phyloP scores from a whole-genome alignment of 1,140 invertebrate species.

The Eurosta solidaginis region DNA sequence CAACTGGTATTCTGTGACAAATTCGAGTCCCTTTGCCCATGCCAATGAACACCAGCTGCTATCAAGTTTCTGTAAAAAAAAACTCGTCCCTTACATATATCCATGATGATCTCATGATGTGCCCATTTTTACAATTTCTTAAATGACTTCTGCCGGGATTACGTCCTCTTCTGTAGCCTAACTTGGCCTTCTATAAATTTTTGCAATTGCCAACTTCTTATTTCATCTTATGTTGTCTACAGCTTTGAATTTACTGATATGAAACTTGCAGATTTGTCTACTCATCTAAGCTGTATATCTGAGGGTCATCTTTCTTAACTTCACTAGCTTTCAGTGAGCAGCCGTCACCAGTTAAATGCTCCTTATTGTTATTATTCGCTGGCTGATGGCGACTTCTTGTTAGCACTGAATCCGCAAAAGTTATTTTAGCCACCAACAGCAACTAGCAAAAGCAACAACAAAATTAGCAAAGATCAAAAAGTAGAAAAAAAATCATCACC shows the following conservation, averaged over 20 bases:
- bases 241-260: neutral
- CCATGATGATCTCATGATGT: too few relatives aligned
- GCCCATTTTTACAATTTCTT: too few relatives aligned
- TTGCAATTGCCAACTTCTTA: neutral
- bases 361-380: conserved; percentile 7
- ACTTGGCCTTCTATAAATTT: too few relatives aligned
- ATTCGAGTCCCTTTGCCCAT: too few relatives aligned
- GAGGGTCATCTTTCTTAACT: neutral
- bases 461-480: neutral
- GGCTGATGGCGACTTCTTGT: conserved; percentile 36
- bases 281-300: neutral
- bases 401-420: conserved; percentile 50
- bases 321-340: conserved; percentile 19
- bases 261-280: neutral
- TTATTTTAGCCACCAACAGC: conserved; percentile 43
- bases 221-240: conserved; percentile 31
- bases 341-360: conserved; percentile 37
- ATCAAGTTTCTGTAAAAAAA: too few relatives aligned
- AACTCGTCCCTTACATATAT: too few relatives aligned
- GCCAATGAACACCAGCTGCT: too few relatives aligned
- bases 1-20: too few relatives aligned
- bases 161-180: too few relatives aligned
- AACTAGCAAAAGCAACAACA: neutral
- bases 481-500: neutral
- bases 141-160: too few relatives aligned